These are phyloP conservation scores for Pteronotus mesoamericanus DNA, from an alignment of 2,797 vertebrate genomes.

Conservation along the genomic window DNA sequence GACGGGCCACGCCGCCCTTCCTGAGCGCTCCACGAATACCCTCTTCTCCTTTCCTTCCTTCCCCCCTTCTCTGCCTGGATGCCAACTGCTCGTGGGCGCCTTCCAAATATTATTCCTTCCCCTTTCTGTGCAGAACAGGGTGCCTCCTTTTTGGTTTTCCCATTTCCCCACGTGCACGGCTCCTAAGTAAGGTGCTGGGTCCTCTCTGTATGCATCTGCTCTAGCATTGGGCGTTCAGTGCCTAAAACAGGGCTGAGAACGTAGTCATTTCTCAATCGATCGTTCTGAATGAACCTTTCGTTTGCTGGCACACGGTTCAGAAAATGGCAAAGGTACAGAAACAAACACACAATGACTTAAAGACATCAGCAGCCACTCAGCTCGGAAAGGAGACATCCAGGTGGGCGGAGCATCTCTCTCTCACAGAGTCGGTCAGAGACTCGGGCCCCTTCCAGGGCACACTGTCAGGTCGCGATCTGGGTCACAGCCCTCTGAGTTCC, in stretches of 20 bases:
- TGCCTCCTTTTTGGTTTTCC: accelerated
- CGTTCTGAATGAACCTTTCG: not conserved
- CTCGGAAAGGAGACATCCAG: not conserved
- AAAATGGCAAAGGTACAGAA: not conserved
- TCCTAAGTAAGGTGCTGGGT: not conserved
- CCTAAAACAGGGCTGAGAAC: not conserved
- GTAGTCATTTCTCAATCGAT: not conserved
- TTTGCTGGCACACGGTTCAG: not conserved
- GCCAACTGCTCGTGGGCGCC: not conserved
- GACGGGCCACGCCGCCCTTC: not conserved
- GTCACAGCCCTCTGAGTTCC: not conserved
- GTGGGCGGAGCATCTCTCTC: not conserved
- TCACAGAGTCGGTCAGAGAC: not conserved
- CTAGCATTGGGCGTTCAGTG: not conserved
- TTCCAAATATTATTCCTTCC: not conserved
- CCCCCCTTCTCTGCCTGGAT: not conserved
- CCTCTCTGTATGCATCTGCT: not conserved
- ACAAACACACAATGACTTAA: not conserved
- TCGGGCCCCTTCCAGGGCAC: not conserved
- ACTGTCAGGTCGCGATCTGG: not conserved
- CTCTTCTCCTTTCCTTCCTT: not conserved
- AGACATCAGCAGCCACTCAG: not conserved
- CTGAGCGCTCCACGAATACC: not conserved
- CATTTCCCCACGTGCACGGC: accelerated
- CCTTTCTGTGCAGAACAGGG: not conserved